Base-by-base conservation (phyloP, 2,797 vertebrate genomes). In the Lepus townsendii region DNA sequence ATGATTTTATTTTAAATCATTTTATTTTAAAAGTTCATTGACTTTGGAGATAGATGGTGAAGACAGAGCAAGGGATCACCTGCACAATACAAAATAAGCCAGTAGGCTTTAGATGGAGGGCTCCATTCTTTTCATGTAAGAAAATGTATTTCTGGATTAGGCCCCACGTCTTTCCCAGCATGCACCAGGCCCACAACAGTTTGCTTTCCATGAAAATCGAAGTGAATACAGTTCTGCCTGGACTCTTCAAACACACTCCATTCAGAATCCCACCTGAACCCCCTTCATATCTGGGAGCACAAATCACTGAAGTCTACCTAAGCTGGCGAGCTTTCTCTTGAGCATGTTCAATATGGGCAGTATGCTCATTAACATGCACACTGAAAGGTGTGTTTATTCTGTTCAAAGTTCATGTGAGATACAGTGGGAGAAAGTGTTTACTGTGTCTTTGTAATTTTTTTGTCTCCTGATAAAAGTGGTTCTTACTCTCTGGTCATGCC, bases 1-100 rank as follows among this genome's bases (percentile, higher is more conserved):
- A 93, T 54, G 65, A 96, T 89, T 96, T 92, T 75, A 90, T 71
- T 90, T 89, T 66, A 95, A 91, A 77, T 35, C 60, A 85, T 73
- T 90, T 80, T 72, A 73, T 91, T 92, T 95, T 66, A 89, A 95
- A 93, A 87, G 35, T 88, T 47, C 30, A 8, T 30, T 65, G 52
- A 91, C 54, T 77, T 73, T 82, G 12, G 79, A 47, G 22, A 91
- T 3, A 5, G 3, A 10, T 54, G 62, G 14, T 66, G 17, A 96
- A 83, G 54, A 86, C 30, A 50, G 38, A 30, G 68, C 63, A 89
- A 88, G 22, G 65, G 95, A 83, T 84, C 68, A 93, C 54, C 54
- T 57, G 17, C 54, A 57, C 17, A 94, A 77, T 27, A n/a, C 95
- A 90, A 84, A 94, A 85, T 77, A 95, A 91, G 50, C 13, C 27